These are phyloP conservation scores for Chloroceryle inda DNA, from an alignment of 2,797 vertebrate species.

Conservation along the genomic window DNA sequence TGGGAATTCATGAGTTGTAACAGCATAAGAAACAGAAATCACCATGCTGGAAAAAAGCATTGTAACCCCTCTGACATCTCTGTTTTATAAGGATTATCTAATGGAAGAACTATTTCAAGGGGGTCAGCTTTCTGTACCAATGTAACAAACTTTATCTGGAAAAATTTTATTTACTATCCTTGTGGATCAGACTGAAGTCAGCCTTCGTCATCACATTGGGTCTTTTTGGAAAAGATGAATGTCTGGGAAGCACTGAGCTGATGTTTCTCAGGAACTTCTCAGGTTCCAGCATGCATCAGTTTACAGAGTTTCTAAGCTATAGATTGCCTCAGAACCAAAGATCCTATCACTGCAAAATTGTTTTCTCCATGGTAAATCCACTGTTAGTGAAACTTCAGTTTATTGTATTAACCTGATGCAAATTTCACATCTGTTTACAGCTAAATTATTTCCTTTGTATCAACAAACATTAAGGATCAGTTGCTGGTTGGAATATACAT, in stretches of 20 bases:
- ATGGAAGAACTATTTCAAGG: neutral
- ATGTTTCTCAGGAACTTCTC: neutral
- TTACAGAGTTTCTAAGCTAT: neutral
- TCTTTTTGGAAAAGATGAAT: neutral
- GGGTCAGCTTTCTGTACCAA: neutral
- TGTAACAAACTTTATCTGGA: neutral
- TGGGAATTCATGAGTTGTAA: neutral
- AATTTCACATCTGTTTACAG: neutral
- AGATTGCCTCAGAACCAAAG: neutral
- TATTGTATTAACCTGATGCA: neutral
- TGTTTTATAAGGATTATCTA: neutral
- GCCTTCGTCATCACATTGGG: neutral
- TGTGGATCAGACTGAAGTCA: neutral
- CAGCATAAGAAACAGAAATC: neutral
- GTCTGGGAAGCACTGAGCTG: neutral
- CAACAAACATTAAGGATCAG: neutral
- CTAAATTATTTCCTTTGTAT: neutral
- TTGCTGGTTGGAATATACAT: neutral
- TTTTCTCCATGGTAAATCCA: neutral
- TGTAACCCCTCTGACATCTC: neutral
- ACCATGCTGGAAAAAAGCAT: neutral
- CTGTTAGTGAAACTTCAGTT: neutral
- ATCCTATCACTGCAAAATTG: neutral
- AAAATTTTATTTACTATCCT: neutral
- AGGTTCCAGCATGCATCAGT: neutral